Evolutionary conservation across 2,888 invertebrate species (phyloP).

Genomic region (Lithophane socia): DNA sequence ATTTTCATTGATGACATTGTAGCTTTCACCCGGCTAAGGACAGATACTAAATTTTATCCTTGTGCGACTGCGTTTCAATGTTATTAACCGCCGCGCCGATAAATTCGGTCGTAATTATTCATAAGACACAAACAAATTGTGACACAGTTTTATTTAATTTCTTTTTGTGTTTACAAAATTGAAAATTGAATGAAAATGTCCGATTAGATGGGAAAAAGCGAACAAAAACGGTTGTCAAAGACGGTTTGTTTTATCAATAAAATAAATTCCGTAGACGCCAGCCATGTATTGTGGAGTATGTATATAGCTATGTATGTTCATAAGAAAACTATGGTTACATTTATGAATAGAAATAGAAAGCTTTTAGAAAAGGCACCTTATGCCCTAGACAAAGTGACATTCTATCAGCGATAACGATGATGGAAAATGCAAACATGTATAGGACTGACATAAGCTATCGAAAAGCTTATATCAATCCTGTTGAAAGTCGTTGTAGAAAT

Average conservation of each 20-base stretch:
- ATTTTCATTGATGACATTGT: conserved; percentile 27
- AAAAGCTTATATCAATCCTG: too few relatives aligned
- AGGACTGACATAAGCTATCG: too few relatives aligned
- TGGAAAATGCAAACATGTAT: too few relatives aligned
- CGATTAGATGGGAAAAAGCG: neutral
- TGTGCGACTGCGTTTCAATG: conserved; percentile 8
- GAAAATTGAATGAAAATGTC: neutral
- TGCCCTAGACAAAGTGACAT: too few relatives aligned
- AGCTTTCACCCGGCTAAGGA: conserved; percentile 22
- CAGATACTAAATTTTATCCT: conserved; percentile 34
- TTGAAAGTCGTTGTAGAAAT: too few relatives aligned
- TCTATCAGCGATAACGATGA: too few relatives aligned
- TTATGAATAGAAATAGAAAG: neutral
- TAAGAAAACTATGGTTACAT: neutral
- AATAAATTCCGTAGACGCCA: conserved; percentile 12
- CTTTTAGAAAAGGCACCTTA: neutral
- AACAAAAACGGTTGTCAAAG: conserved; percentile 15
- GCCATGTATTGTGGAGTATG: neutral
- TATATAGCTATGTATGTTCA: neutral
- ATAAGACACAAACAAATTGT: neutral
- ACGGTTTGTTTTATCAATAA: conserved; percentile 41
- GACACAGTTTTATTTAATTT: conserved; percentile 4
- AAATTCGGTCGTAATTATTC: conserved; percentile 20
- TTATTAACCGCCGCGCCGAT: conserved; percentile 21
- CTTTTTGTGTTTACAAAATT: neutral